Conservation (phyloP, 2,888 invertebrate genomes). For the Tetheella fluctuosa region DNA sequence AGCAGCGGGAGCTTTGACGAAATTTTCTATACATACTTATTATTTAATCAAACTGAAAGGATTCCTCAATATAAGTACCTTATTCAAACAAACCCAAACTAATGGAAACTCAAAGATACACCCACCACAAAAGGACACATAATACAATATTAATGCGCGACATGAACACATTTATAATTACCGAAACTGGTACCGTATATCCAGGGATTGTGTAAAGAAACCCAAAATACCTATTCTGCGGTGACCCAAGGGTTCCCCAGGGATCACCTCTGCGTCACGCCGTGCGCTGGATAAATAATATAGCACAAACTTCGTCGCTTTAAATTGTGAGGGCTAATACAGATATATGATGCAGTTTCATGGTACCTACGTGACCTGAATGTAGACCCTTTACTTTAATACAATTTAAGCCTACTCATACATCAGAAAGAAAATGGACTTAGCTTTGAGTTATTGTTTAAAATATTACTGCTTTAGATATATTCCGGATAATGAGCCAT, state of each 20-base stretch:
- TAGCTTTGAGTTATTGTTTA: too few relatives aligned
- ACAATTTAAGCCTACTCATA: too few relatives aligned
- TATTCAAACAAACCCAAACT: background rate
- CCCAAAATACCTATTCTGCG: constrained; percentile 46
- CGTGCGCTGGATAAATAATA: constrained; percentile 21
- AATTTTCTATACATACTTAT: too few relatives aligned
- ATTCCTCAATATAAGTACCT: background rate
- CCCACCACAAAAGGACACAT: constrained; percentile 31
- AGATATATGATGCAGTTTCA: constrained; percentile 19
- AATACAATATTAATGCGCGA: constrained; percentile 45
- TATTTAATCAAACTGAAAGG: too few relatives aligned
- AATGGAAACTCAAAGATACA: constrained; percentile 16
- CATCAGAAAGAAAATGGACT: too few relatives aligned
- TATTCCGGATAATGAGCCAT: too few relatives aligned
- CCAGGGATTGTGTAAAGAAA: constrained; percentile 48
- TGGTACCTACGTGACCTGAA: background rate
- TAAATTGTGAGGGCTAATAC: constrained; percentile 21
- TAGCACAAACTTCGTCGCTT: constrained; percentile 16
- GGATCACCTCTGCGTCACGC: constrained; percentile 17
- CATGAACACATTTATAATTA: constrained; percentile 59
- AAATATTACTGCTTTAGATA: too few relatives aligned
- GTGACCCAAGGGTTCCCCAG: constrained; percentile 45
- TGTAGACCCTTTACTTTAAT: too few relatives aligned
- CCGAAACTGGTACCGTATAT: constrained; percentile 38
- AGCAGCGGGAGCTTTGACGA: too few relatives aligned